Base-by-base conservation (phyloP, 2,888 invertebrate genomes). In the Micoletzkya japonica region DNA sequence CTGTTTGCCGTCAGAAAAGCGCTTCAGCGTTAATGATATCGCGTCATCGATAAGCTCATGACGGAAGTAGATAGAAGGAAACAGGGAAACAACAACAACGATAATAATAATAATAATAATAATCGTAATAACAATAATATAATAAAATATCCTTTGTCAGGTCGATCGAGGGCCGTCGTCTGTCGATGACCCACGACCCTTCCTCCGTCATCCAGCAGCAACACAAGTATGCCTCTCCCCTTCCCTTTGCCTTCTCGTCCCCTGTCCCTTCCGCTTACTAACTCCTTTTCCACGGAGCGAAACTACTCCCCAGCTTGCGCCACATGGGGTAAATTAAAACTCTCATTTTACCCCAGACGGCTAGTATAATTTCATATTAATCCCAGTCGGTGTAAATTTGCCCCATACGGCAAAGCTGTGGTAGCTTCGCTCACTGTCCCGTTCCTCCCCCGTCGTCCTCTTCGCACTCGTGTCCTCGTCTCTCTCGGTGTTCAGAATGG, bases 121-220 rank as follows among this genome's bases (percentile, higher is more conserved):
- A n/a, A n/a, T n/a, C n/a, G n/a, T n/a, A n/a, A n/a, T n/a, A n/a
- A n/a, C 54, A 10, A 24, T n/a, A 54, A 54, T 44, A 44, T 44
- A 44, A 54, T 24, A 10, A 54, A 20, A 24, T 7, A 54, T 54
- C 17, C 26, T 66, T 1, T 17, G 28, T 20, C 54, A 73, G 73
- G 28, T 75, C 75, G 37, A 71, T 77, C 60, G 79, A 77, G 37
- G 72, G 76, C 69, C 64, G 79, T 34, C 54, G 79, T 49, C 64
- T 79, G 7, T 79, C 79, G 0, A 57, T 79, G 44, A 75, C 77
- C 3, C 73, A 74, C 37, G 79, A 79, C 32, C 72, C 64, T 32
- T n/a, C 37, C 0, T 26, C 64, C 20, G 3, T 54, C 10, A 54
- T 66, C 54, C 37, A 36, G 32, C 49, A 30, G 63, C 63, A 6